Conservation (phyloP, 1,140 invertebrate genomes). For the Scaptomyza graminum region DNA sequence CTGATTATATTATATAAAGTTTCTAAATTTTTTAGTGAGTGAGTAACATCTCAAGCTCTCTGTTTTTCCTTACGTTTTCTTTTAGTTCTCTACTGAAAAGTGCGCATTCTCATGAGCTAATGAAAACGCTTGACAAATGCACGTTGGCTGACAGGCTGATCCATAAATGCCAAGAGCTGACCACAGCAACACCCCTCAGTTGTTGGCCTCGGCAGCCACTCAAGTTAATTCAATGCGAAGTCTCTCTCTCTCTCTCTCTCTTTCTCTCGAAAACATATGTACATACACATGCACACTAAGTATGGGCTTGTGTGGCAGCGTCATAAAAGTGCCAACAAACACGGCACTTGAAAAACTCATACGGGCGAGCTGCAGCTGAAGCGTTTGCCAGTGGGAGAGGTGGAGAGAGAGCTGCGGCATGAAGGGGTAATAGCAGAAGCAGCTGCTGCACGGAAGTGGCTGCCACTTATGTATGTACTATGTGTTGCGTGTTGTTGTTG, state of each 20-base stretch:
- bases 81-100: neutral
- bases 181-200: constrained; percentile 38
- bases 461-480: constrained; percentile 57
- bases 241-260: constrained; percentile 10
- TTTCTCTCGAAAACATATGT: constrained; percentile 9
- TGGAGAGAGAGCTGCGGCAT: constrained; percentile 1
- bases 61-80: too few relatives aligned
- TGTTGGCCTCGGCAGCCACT: constrained; percentile 41
- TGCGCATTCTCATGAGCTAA: constrained; percentile 27
- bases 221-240: constrained; percentile 73
- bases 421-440: constrained; percentile 34
- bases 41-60: too few relatives aligned
- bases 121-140: constrained; percentile 56
- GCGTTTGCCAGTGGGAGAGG: too few relatives aligned
- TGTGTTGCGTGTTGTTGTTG: constrained; percentile 50
- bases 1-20: too few relatives aligned
- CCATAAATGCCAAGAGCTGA: constrained; percentile 66
- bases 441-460: constrained; percentile 52
- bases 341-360: constrained; percentile 45
- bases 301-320: constrained; percentile 7
- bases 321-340: constrained; percentile 34
- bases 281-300: constrained; percentile 25
- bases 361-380: constrained; percentile 21
- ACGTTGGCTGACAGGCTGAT: constrained; percentile 55
- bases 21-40: too few relatives aligned